phyloP scores from a whole-genome alignment of 2,113 vertebrate genomes.

The Micromys minutus region DNA sequence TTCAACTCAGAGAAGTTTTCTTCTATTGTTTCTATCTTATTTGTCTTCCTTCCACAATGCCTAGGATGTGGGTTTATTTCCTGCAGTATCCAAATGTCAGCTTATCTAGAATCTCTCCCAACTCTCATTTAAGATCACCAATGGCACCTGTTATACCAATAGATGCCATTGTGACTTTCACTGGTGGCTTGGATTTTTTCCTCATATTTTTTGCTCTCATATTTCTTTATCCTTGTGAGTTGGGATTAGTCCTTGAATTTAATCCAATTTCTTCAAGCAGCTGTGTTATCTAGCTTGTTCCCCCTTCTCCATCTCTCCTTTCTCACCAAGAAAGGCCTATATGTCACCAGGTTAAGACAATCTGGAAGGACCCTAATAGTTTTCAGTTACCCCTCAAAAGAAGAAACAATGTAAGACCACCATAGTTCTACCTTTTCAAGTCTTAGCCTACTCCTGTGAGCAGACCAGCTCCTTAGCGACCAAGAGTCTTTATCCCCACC shows the following conservation, averaged over 20 bases:
- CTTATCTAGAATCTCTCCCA: background rate
- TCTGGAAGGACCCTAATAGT: background rate
- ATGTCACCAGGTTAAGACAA: background rate
- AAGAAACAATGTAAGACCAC: background rate
- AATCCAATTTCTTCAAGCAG: background rate
- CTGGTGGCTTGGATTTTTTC: background rate
- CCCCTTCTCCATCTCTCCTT: background rate
- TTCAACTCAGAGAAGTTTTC: conserved; percentile 31
- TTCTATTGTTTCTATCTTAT: conserved; percentile 10
- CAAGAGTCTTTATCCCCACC: background rate
- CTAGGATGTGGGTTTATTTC: background rate
- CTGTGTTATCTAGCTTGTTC: background rate
- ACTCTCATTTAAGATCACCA: background rate
- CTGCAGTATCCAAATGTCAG: background rate
- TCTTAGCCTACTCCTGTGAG: background rate
- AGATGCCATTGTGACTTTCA: background rate
- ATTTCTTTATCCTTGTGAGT: background rate
- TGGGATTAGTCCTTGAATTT: background rate
- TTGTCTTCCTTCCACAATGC: background rate
- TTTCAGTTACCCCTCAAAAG: background rate
- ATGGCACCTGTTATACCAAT: background rate
- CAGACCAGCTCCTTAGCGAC: background rate
- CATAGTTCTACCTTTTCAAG: background rate
- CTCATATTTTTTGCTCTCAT: background rate
- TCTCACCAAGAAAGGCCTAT: background rate